phyloP scores from a whole-genome alignment of 2,113 vertebrate species.

The Tupaia chinensis region DNA sequence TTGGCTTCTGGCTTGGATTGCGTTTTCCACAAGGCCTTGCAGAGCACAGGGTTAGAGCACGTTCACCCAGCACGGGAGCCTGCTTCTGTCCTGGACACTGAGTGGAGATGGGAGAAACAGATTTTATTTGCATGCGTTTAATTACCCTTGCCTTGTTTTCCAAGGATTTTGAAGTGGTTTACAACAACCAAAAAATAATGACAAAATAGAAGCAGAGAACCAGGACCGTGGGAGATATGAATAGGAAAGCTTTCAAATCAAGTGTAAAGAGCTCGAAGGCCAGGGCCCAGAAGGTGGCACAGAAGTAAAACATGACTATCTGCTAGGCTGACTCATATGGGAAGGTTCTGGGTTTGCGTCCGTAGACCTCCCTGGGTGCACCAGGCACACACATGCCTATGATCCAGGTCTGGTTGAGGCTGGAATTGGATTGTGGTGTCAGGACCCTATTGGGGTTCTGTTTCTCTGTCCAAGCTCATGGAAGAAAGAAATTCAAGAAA shows the following conservation, averaged over 20 bases:
- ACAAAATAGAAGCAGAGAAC: constrained; percentile 47
- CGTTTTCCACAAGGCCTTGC: constrained; percentile 48
- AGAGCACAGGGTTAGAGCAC: not conserved
- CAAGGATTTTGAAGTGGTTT: constrained; percentile 36
- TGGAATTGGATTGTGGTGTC: no score
- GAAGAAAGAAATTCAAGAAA: no score
- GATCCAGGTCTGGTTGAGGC: no score
- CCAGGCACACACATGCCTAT: no score
- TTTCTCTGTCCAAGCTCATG: no score
- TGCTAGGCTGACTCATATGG: no score
- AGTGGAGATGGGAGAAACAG: not conserved
- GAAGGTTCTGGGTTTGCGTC: no score
- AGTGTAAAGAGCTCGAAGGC: not conserved
- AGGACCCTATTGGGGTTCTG: no score
- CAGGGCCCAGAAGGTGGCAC: no score
- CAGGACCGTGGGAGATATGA: not conserved
- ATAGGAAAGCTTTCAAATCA: not conserved
- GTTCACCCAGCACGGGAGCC: not conserved
- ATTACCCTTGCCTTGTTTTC: not conserved
- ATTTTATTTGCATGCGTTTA: constrained; percentile 35
- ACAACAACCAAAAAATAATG: constrained; percentile 39
- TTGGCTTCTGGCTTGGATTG: constrained; percentile 62
- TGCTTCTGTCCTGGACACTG: not conserved
- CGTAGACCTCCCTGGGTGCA: no score
- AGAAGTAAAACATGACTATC: no score